These are phyloP conservation scores for Pyrrhia umbra DNA, from an alignment of 2,888 invertebrate species.

Conservation along the genomic window DNA sequence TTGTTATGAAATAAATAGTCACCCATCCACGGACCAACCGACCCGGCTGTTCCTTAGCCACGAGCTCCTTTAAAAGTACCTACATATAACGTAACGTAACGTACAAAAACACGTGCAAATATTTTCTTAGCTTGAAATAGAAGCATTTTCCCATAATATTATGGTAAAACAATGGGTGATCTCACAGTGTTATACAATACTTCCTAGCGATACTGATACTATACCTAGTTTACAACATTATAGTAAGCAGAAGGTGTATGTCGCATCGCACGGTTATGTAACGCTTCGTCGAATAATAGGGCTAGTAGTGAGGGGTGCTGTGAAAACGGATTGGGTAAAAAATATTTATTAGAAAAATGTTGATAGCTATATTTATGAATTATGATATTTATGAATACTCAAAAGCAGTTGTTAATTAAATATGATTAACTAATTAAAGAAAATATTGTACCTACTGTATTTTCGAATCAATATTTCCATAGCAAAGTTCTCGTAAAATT, in stretches of 20 bases:
- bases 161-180: constrained; percentile 46
- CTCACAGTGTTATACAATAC: constrained; percentile 46
- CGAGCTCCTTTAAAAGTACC: neutral
- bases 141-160: constrained; percentile 47
- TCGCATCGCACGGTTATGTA: constrained; percentile 15
- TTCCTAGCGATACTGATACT: constrained; percentile 26
- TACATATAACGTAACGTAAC: neutral
- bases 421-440: too few species aligned
- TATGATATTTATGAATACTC: too few species aligned
- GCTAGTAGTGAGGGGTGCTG: neutral
- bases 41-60: too few species aligned
- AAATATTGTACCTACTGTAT: too few species aligned
- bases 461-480: too few species aligned
- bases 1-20: too few species aligned
- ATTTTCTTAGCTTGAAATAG: constrained; percentile 5
- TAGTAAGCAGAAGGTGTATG: constrained; percentile 9
- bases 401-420: too few species aligned
- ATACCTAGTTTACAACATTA: constrained; percentile 10
- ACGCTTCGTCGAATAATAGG: constrained; percentile 6
- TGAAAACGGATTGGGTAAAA: neutral
- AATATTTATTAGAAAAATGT: too few species aligned
- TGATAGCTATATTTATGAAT: too few species aligned
- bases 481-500: too few species aligned
- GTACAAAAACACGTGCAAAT: constrained; percentile 8
- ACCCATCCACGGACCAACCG: too few species aligned